phyloP scores from a whole-genome alignment of 2,888 invertebrate species.

The Habrosyne pyritoides region DNA sequence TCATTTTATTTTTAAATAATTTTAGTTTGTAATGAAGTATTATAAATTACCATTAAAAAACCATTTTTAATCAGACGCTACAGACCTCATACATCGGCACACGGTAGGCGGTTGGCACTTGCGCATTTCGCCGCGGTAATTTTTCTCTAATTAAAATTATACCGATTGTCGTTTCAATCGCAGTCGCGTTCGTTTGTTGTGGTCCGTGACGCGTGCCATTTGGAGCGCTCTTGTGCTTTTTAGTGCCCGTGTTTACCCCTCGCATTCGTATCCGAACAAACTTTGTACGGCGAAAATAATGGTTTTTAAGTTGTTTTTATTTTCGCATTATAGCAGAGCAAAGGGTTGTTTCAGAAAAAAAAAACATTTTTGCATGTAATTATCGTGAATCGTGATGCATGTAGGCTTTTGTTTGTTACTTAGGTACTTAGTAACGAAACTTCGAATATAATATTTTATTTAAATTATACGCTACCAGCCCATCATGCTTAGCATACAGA shows the following conservation, averaged over 20 bases:
- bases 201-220: conserved; percentile 77
- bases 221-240: conserved; percentile 77
- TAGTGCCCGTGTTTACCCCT: conserved; percentile 79
- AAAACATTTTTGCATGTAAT: background rate
- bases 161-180: conserved; percentile 73
- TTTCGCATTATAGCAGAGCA: conserved; percentile 28
- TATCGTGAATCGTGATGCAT: background rate
- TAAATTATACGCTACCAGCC: background rate
- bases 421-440: background rate
- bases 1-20: no score
- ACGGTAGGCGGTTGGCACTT: conserved; percentile 51
- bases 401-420: background rate
- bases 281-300: conserved; percentile 57
- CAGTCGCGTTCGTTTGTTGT: conserved; percentile 74
- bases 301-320: conserved; percentile 57
- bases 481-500: background rate
- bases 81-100: background rate
- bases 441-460: background rate
- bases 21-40: no score
- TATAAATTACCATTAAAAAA: background rate
- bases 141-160: conserved; percentile 84
- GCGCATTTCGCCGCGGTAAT: conserved; percentile 73
- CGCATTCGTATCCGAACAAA: conserved; percentile 54
- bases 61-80: background rate
- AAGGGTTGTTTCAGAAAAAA: conserved; percentile 44